These are phyloP conservation scores for Synergus japonicus DNA, from an alignment of 2,888 invertebrate species.

Conservation along the genomic window DNA sequence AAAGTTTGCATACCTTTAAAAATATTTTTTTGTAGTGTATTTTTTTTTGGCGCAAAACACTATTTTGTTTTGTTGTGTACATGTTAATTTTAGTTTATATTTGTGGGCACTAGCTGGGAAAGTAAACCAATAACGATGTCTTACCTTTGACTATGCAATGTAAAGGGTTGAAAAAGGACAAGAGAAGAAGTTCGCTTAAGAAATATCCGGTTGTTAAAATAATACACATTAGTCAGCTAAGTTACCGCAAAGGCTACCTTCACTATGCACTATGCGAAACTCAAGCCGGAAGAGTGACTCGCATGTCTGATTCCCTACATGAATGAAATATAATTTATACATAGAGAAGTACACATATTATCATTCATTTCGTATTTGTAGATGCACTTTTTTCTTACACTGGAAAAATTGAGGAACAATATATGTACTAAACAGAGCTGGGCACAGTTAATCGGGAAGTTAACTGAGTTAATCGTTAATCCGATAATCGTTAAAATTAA, in stretches of 20 bases:
- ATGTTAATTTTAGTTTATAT: not conserved
- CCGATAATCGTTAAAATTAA: no score
- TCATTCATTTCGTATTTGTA: constrained; percentile 39
- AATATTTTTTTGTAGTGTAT: no score
- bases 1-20: no score
- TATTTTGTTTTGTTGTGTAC: no score
- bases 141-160: constrained; percentile 3
- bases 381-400: not conserved
- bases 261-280: constrained; percentile 41
- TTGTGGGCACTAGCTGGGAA: constrained; percentile 28
- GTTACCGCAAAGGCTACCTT: not conserved
- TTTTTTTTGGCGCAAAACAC: no score
- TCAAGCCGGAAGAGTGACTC: constrained; percentile 51
- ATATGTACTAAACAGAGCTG: no score
- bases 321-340: constrained; percentile 72
- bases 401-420: not conserved
- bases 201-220: constrained; percentile 52
- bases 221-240: constrained; percentile 47
- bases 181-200: constrained; percentile 40
- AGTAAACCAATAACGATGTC: constrained; percentile 19
- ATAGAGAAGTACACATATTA: constrained; percentile 68
- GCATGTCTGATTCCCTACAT: constrained; percentile 70
- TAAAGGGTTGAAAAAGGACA: constrained; percentile 43
- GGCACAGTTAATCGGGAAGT: no score
- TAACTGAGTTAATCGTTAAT: no score